Evolutionary conservation across 2,797 vertebrate species (phyloP).

Genomic region (Sylvia borin): DNA sequence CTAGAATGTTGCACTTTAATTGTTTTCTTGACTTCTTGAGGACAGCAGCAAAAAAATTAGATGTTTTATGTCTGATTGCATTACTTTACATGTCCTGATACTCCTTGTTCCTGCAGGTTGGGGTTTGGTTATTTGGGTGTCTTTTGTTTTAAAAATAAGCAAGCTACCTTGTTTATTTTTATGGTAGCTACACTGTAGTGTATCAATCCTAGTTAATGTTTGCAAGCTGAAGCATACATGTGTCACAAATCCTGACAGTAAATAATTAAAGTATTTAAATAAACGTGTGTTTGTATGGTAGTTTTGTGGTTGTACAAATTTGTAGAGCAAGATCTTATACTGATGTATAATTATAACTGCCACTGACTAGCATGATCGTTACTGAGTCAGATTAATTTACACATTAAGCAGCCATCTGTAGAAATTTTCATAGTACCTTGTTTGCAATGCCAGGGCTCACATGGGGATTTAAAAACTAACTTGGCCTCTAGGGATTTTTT

Average conservation of each 20-base stretch:
- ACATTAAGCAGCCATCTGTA: conserved; percentile 77
- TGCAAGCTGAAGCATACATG: conserved; percentile 61
- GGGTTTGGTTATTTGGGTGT: background rate
- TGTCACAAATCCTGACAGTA: conserved; percentile 75
- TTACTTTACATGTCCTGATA: background rate
- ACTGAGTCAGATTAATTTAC: conserved; percentile 76
- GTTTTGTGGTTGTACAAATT: conserved; percentile 66
- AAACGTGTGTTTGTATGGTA: conserved; percentile 58
- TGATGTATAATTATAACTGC: conserved; percentile 77
- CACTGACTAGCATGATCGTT: conserved; percentile 69
- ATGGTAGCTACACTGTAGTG: background rate
- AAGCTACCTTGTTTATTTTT: conserved; percentile 61
- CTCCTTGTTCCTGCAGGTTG: background rate
- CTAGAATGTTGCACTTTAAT: background rate
- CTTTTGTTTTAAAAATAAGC: background rate
- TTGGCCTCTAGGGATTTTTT: conserved; percentile 37
- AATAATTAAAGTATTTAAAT: conserved; percentile 79
- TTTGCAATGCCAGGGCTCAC: conserved; percentile 48
- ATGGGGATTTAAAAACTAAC: conserved; percentile 52
- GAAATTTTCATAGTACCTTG: conserved; percentile 64
- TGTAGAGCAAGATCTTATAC: conserved; percentile 71
- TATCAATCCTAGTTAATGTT: conserved; percentile 56
- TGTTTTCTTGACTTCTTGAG: conserved; percentile 20
- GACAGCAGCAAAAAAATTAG: background rate
- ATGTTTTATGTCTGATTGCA: background rate